phyloP scores from a whole-genome alignment of 2,113 vertebrate species.

The Axis porcinus region DNA sequence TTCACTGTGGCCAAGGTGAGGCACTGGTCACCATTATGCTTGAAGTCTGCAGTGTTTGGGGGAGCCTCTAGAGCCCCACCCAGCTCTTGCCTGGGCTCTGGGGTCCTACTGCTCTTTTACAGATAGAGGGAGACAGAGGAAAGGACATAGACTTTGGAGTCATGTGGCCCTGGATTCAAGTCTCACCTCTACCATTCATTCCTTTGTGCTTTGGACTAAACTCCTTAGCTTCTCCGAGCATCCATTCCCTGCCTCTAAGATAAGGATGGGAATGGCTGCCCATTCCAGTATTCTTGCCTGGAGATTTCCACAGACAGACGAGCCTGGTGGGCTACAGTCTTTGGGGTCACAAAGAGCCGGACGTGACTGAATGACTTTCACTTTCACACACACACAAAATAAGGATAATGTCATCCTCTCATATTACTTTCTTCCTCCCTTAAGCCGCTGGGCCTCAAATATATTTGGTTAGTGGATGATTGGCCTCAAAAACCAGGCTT shows the following conservation, averaged over 20 bases:
- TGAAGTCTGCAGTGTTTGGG: not conserved
- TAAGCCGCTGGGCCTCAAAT: not conserved
- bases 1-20: no score
- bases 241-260: not conserved
- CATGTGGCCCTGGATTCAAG: not conserved
- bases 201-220: not conserved
- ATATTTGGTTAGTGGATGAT: not conserved
- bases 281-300: not conserved
- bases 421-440: not conserved
- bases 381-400: not conserved
- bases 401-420: not conserved
- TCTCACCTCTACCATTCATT: not conserved
- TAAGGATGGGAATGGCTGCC: not conserved
- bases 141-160: not conserved
- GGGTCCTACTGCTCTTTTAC: not conserved
- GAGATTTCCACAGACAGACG: not conserved
- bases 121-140: not conserved
- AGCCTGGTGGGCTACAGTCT: not conserved
- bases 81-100: not conserved
- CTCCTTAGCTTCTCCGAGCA: not conserved
- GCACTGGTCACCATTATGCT: accelerated
- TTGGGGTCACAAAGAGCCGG: not conserved
- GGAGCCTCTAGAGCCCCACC: not conserved
- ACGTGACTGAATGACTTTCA: not conserved
- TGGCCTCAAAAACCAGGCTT: not conserved